Evolutionary conservation across 2,888 invertebrate genomes (phyloP).

Genomic region (Sarcophaga variegata): DNA sequence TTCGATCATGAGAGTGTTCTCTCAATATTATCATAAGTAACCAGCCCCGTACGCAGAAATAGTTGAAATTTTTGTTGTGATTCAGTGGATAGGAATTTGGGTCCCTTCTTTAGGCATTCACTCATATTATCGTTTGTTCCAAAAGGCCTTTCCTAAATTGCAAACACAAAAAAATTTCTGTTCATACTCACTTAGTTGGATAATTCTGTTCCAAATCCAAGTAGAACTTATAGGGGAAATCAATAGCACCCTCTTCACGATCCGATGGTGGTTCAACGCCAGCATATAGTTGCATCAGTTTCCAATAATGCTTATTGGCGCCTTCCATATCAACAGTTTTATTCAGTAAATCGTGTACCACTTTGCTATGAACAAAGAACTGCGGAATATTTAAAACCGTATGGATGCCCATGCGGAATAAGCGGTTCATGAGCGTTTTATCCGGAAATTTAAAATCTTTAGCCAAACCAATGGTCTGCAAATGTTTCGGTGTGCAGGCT

Average conservation of each 20-base stretch:
- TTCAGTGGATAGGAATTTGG: no score
- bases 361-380: slow-evolving; percentile 87
- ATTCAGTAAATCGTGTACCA: slow-evolving; percentile 87
- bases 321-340: slow-evolving; percentile 84
- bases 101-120: no score
- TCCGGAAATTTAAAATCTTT: slow-evolving; percentile 76
- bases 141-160: no score
- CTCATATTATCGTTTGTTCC: no score
- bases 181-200: slow-evolving; percentile 77
- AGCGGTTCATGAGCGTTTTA: slow-evolving; percentile 76
- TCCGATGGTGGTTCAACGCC: slow-evolving; percentile 86
- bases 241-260: slow-evolving; percentile 87
- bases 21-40: no score
- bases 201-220: slow-evolving; percentile 80
- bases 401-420: slow-evolving; percentile 83
- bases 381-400: slow-evolving; percentile 88
- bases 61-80: no score
- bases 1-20: no score
- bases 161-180: background rate
- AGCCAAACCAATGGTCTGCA: slow-evolving; percentile 76
- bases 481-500: slow-evolving; percentile 78
- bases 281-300: slow-evolving; percentile 84
- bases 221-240: slow-evolving; percentile 90
- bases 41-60: no score
- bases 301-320: slow-evolving; percentile 87